phyloP scores from a whole-genome alignment of 2,113 vertebrate species.

The Pedetes capensis region DNA sequence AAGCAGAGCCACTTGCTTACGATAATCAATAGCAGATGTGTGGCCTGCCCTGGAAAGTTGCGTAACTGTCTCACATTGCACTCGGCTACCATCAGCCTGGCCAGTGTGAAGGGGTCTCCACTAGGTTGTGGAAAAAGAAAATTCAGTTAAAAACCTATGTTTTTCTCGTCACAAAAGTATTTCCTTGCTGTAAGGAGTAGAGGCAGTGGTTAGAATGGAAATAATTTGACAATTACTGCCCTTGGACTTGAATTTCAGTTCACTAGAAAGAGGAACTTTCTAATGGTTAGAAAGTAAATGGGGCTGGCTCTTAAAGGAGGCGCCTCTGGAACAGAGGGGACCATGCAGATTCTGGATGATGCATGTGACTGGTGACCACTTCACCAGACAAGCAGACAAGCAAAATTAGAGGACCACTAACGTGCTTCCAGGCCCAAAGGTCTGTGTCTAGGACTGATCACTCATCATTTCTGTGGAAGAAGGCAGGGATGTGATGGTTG shows the following conservation, averaged over 20 bases:
- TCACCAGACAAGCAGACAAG: background rate
- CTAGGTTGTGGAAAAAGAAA: constrained; percentile 1
- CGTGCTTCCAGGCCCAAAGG: background rate
- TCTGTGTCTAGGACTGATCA: background rate
- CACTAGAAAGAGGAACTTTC: background rate
- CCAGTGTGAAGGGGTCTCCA: background rate
- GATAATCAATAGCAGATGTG: constrained; percentile 53
- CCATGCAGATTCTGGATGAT: background rate
- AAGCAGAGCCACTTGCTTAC: background rate
- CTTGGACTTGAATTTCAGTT: background rate
- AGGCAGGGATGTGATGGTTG: background rate
- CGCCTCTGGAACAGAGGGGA: background rate
- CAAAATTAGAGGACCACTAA: background rate
- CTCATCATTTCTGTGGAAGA: background rate
- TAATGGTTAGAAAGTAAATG: background rate
- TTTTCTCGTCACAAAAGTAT: background rate
- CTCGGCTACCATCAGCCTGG: background rate
- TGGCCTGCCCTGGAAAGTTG: background rate
- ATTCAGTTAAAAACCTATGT: background rate
- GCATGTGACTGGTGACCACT: too few relatives aligned
- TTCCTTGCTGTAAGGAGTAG: background rate
- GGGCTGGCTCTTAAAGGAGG: background rate
- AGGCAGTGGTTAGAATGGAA: background rate
- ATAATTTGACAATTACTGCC: background rate
- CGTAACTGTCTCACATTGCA: background rate